A percentile compares a stretch with the other conserved stretches of the same genome.
phyloP scores from a whole-genome alignment of 64 coral and sea anemone genomes.

The Montipora efflorescens region DNA sequence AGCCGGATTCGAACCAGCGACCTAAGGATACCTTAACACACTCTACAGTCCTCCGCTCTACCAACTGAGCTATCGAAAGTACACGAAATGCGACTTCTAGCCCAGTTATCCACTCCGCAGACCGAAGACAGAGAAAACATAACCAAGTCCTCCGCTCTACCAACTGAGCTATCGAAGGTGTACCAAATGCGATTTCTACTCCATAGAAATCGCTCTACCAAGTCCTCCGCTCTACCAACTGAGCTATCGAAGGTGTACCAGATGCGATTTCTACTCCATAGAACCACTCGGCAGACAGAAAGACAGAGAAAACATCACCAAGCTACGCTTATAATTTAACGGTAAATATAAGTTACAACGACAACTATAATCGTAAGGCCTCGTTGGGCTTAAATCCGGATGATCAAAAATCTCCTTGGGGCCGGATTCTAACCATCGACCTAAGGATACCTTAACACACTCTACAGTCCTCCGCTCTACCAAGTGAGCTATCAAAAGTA shows the following conservation, averaged over 20 bases:
- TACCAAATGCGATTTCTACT: too few relatives aligned
- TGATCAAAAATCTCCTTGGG: constrained; percentile 32
- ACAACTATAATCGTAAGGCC: too few relatives aligned
- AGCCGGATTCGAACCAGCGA: constrained; percentile 94
- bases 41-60: constrained; percentile 98
- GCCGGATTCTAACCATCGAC: constrained; percentile 93
- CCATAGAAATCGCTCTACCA: too few relatives aligned
- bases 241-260: constrained; percentile 91
- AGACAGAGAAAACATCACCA: too few relatives aligned
- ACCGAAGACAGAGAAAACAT: too few relatives aligned
- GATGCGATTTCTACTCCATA: too few relatives aligned
- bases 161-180: constrained; percentile 99
- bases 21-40: constrained; percentile 44
- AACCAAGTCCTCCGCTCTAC: constrained; percentile 99
- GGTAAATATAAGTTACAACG: too few relatives aligned
- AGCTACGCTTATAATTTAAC: too few relatives aligned
- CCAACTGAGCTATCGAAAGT: constrained; percentile 99
- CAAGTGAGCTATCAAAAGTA: constrained; percentile 96
- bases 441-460: constrained; percentile 20
- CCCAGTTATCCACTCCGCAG: too few relatives aligned
- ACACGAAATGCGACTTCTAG: too few relatives aligned
- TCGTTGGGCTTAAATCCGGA: too few relatives aligned
- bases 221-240: constrained; percentile 99
- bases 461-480: constrained; percentile 99
- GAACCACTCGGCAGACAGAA: too few relatives aligned